A percentile compares a stretch with the other conserved stretches of the same genome.
phyloP scores from a whole-genome alignment of 2,888 invertebrate genomes.

The Ophion ellenae region DNA sequence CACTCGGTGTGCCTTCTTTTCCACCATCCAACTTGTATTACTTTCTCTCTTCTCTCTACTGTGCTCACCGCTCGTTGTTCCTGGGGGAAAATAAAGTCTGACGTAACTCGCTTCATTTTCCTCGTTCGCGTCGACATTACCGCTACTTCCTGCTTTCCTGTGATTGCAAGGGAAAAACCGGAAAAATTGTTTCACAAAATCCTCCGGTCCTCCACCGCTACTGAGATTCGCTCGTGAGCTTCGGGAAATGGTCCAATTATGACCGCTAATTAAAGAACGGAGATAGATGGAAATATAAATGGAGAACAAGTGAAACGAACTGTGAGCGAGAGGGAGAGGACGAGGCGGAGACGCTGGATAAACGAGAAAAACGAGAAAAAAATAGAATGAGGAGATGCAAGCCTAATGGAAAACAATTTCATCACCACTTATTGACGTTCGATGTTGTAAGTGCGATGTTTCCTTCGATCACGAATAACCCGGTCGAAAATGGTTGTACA shows the following conservation, averaged over 20 bases:
- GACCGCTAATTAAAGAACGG: constrained; percentile 29
- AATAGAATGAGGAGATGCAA: background rate
- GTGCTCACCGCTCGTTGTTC: constrained; percentile 34
- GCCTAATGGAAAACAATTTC: background rate
- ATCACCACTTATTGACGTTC: background rate
- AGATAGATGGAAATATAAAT: constrained; percentile 13
- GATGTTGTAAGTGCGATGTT: background rate
- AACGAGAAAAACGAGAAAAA: background rate
- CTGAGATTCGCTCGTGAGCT: constrained; percentile 26
- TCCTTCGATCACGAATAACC: background rate
- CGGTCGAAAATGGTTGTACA: no score
- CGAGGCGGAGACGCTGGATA: background rate
- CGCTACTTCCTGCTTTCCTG: constrained; percentile 8
- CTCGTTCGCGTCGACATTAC: constrained; percentile 34
- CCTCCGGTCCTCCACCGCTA: constrained; percentile 14
- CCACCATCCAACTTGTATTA: constrained; percentile 15
- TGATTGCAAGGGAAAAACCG: constrained; percentile 46
- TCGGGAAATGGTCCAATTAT: constrained; percentile 52
- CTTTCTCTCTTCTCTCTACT: constrained; percentile 41
- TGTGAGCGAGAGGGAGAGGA: background rate
- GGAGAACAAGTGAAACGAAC: background rate
- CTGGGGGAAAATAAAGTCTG: constrained; percentile 56
- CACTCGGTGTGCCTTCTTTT: constrained; percentile 37
- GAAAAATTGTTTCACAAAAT: constrained; percentile 35
- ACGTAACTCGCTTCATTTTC: constrained; percentile 48